Conservation (phyloP, 2,113 vertebrate species). For the Peromyscus maniculatus region DNA sequence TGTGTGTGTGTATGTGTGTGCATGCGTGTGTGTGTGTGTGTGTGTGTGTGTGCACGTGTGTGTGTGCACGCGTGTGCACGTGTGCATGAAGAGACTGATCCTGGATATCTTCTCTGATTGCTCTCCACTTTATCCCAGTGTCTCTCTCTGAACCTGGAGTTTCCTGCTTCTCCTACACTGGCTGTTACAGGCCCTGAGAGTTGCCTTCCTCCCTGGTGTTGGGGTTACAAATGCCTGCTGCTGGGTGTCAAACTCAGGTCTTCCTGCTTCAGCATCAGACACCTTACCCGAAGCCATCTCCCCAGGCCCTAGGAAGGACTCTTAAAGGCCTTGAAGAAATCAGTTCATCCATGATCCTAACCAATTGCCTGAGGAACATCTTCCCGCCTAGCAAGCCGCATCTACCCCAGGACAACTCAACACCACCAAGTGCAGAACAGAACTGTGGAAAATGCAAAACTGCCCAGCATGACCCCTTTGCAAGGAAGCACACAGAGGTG, state of each 20-base stretch:
- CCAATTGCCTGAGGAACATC: background rate
- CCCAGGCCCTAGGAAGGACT: background rate
- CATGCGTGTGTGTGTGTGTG: no score
- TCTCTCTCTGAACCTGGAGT: background rate
- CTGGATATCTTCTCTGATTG: background rate
- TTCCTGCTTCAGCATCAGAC: background rate
- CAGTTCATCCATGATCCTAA: background rate
- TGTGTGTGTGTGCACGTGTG: background rate
- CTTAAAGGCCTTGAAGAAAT: background rate
- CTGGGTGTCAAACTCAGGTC: background rate
- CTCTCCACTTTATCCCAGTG: background rate
- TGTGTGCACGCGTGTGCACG: no score
- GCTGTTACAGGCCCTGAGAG: background rate
- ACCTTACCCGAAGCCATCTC: background rate
- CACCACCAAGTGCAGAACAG: rapidly evolving
- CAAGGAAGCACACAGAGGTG: background rate
- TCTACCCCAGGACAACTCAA: rapidly evolving
- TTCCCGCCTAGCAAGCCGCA: rapidly evolving
- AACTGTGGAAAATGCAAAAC: rapidly evolving
- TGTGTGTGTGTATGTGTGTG: no score
- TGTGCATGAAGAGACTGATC: background rate
- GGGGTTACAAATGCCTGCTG: background rate
- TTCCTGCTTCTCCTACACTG: background rate
- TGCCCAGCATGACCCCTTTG: rapidly evolving
- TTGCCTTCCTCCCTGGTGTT: background rate